A percentile compares a stretch with the other conserved stretches of the same genome.
Evolutionary conservation across 1,140 invertebrate species (phyloP).

Genomic region (Gyrodactylus bullatarudis): DNA sequence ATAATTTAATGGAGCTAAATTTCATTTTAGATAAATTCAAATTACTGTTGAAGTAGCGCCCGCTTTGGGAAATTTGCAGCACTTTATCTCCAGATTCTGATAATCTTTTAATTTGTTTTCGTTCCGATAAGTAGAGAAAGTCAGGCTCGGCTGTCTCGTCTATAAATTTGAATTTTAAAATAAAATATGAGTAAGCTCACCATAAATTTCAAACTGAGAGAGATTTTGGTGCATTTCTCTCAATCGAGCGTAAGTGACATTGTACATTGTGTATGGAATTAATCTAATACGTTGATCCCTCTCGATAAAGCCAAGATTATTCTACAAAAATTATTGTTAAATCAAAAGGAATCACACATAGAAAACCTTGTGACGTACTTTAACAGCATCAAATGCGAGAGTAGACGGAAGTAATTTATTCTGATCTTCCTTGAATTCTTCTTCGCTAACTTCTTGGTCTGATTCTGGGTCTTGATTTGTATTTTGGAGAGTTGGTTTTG

Average conservation of each 20-base stretch:
- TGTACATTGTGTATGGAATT: not conserved
- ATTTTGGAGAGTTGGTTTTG: not conserved
- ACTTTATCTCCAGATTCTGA: not conserved
- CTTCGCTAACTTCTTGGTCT: not conserved
- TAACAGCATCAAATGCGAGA: not conserved
- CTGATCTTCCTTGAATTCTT: not conserved
- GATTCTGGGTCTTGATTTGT: not conserved
- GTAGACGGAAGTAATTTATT: not conserved
- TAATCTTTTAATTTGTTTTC: not conserved
- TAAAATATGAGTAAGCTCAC: not conserved
- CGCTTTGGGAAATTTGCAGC: not conserved
- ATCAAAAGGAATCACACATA: not conserved
- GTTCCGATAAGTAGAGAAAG: not conserved
- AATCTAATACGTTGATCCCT: not conserved
- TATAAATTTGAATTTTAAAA: not conserved
- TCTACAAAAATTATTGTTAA: not conserved
- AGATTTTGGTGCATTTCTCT: not conserved
- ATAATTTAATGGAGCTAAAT: not conserved
- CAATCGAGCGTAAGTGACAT: not conserved
- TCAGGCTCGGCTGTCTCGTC: not conserved
- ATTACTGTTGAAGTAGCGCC: not conserved
- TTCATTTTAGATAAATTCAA: too few species aligned
- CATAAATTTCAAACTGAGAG: not conserved
- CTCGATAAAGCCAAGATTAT: not conserved
- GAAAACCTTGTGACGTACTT: not conserved